A percentile compares a stretch with the other conserved stretches of the same genome.
These are phyloP conservation scores for Neosilurus hyrtlii DNA, from an alignment of 2,797 vertebrate genomes.

Conservation along the genomic window DNA sequence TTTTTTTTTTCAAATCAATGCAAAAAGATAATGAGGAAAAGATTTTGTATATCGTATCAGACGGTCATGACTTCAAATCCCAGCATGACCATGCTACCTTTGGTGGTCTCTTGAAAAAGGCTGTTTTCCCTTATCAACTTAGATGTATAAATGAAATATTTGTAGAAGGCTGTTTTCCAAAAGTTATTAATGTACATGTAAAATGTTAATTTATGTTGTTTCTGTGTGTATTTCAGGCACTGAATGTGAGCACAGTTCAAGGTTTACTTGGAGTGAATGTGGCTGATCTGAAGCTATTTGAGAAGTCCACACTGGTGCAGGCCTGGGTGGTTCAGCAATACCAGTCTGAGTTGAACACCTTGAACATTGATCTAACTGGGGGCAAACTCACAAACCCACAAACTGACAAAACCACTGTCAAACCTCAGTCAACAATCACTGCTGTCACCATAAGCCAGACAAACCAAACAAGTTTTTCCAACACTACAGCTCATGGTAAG, in stretches of 20 bases:
- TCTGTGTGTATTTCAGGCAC: conserved; percentile 50
- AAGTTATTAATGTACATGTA: not conserved
- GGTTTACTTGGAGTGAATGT: conserved; percentile 55
- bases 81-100: not conserved
- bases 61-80: not conserved
- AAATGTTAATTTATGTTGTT: not conserved
- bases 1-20: not conserved
- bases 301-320: conserved; percentile 55
- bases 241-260: conserved; percentile 59
- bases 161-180: not conserved
- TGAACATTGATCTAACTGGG: conserved; percentile 53
- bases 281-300: conserved; percentile 65
- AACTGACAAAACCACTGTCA: not conserved
- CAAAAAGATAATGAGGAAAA: not conserved
- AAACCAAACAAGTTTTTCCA: not conserved
- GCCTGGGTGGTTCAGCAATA: conserved; percentile 58
- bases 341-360: conserved; percentile 58
- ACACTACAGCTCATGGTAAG: conserved; percentile 3
- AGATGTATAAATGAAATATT: not conserved
- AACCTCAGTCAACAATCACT: not conserved
- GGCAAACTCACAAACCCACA: conserved; percentile 21
- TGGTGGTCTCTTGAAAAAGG: not conserved
- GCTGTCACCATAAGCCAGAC: not conserved
- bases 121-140: not conserved
- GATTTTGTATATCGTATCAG: not conserved